Conservation (phyloP, 2,113 vertebrate genomes). For the Progne subis region DNA sequence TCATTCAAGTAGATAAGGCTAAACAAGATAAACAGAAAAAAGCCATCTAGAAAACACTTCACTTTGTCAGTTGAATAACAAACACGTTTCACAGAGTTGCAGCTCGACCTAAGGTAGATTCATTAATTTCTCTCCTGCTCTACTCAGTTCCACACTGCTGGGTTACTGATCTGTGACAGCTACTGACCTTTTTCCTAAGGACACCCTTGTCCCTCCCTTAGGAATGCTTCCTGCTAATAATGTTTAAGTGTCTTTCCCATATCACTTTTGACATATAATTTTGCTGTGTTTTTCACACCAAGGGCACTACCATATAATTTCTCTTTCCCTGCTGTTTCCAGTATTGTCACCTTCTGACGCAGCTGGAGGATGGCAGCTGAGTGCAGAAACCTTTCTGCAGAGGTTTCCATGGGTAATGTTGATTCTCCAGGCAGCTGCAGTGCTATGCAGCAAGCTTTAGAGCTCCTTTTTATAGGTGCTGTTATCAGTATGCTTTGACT, state of each 20-base stretch:
- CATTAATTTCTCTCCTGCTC: neutral
- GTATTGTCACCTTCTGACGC: neutral
- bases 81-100: neutral
- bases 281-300: neutral
- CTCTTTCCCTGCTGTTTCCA: neutral
- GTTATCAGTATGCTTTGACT: slow-evolving; percentile 23
- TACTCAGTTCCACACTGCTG: neutral
- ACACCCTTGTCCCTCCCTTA: neutral
- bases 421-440: slow-evolving; percentile 18
- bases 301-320: neutral
- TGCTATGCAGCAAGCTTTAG: neutral
- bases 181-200: neutral
- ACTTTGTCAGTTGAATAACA: neutral
- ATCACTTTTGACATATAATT: neutral
- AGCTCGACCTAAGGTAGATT: neutral
- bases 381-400: slow-evolving; percentile 9
- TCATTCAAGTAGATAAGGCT: neutral
- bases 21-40: neutral
- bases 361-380: neutral
- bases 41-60: neutral
- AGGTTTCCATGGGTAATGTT: slow-evolving; percentile 33
- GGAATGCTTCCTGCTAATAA: neutral
- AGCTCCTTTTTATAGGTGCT: slow-evolving; percentile 41
- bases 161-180: neutral
- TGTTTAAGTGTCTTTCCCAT: neutral